Conservation (phyloP, 1,140 invertebrate genomes). For the Fopius arisanus region DNA sequence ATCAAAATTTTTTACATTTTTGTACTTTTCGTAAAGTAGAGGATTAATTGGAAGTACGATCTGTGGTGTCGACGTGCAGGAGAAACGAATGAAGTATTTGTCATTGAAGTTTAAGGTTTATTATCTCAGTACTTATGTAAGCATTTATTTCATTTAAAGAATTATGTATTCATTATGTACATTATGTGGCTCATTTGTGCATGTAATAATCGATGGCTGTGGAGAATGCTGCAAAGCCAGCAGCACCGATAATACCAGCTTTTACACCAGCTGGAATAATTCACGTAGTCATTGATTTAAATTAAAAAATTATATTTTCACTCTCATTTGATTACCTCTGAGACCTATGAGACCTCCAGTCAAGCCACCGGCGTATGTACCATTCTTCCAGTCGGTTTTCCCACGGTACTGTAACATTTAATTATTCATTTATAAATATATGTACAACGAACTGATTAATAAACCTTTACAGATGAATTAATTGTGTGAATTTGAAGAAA, state of each 20-base stretch:
- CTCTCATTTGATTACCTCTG: constrained; percentile 71
- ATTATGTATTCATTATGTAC: constrained; percentile 5
- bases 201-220: constrained; percentile 96
- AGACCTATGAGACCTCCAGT: constrained; percentile 95
- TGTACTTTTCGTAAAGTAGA: constrained; percentile 11
- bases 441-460: constrained; percentile 13
- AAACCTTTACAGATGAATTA: constrained; percentile 8
- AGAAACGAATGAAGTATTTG: background rate
- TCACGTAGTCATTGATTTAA: background rate
- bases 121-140: constrained; percentile 9
- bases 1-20: background rate
- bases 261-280: constrained; percentile 86
- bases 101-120: background rate
- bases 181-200: constrained; percentile 60
- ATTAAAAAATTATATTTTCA: background rate
- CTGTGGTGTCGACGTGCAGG: background rate
- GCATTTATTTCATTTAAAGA: background rate
- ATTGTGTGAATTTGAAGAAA: no score
- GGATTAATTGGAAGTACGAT: background rate
- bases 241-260: constrained; percentile 89
- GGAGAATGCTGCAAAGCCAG: constrained; percentile 95
- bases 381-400: constrained; percentile 96
- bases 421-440: constrained; percentile 4
- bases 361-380: constrained; percentile 90
- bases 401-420: constrained; percentile 77